Base-by-base conservation (phyloP, 2,888 invertebrate species). In the Drosophila barbarae region DNA sequence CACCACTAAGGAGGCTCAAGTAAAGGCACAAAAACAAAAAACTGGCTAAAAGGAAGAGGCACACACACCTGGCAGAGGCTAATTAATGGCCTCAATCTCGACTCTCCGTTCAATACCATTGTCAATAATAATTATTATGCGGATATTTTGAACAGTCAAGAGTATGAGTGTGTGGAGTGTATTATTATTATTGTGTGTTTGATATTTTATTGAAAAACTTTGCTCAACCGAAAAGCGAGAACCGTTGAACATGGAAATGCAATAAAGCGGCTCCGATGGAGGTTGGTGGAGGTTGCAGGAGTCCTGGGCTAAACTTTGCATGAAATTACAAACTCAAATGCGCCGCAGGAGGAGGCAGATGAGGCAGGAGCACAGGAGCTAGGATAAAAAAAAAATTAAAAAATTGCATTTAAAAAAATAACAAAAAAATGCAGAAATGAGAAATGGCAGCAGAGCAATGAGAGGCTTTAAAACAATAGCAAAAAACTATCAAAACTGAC, bases 401-500 rank as follows among this genome's bases (percentile, higher is more conserved):
- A 42, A 42, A 42, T 26, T 26, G 23, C 61, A 63, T 67, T 47
- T 18, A 21, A 21, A 41, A 26, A 26, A 26, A 26, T 23, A 42
- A 23, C 23, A 23, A 23, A 21, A 66, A 59, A 42, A 68, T 34
- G 28, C 42, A n/a, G 60, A 56, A 56, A 71, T 50, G 55, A 56
- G 44, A 52, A 66, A 53, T 60, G 61, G 44, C 23, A 26, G 41
- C 44, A 60, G 57, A 53, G 54, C 68, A 64, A 61, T 34, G 51
- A 26, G 44, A 26, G 65, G 70, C 66, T 71, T 61, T 68, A 47
- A 55, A 54, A 72, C 56, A 72, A 72, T 69, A 50, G 42, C 68
- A 77, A 81, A 78, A 78, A 84, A 80, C 81, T 84, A 84, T 79
- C 72, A 84, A 77, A 83, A 84, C 77, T 82, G 85, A 83, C 79